Base-by-base conservation (phyloP, 2,888 invertebrate genomes). In the Tanypteryx hageni region DNA sequence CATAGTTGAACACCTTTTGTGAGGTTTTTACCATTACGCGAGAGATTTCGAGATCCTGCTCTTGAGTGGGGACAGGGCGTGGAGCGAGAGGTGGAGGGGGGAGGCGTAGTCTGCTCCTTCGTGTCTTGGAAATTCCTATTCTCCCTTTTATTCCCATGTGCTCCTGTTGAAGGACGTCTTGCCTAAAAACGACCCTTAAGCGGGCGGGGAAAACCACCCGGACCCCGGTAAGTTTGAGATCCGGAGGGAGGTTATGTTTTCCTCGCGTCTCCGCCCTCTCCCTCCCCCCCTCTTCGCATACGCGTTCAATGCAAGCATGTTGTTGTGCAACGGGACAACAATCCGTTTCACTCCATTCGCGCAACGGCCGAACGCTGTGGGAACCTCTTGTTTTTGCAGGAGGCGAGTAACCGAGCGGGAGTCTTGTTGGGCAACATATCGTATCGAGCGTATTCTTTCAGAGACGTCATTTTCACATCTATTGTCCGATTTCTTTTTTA, bases 361-460 rank as follows among this genome's bases (percentile, higher is more conserved):
- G 86, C 61, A 61, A 86, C 86, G 31, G 18, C 86, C 27, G n/a
- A 59, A 16, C 58, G 86, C 89, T 13, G 89, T 89, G 89, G 89
- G 89, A 89, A 85, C 31, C 44, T 64, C 64, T 31, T 64, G 61
- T 31, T 89, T 89, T 64, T 31, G 64, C 64, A 59, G 61, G 27
- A 64, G 31, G 89, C 56, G 64, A 64, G 89, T 31, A 64, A 68
- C n/a, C 89, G 56, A 61, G 18, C 27, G 13, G 44, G 10, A 59
- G 89, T 64, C 31, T 59, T 61, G 44, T 89, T 89, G 68, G 89
- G 61, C 89, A 89, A 89, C 89, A 64, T 64, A 44, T 89, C 61
- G 86, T 61, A 59, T 86, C 64, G 44, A 89, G 89, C 64, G 64
- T 44, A 89, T 89, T 89, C 64, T 89, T 64, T 89, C 64, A 68